Evolutionary conservation across 2,888 invertebrate genomes (phyloP).

Genomic region (Torymus aiolomorphi): DNA sequence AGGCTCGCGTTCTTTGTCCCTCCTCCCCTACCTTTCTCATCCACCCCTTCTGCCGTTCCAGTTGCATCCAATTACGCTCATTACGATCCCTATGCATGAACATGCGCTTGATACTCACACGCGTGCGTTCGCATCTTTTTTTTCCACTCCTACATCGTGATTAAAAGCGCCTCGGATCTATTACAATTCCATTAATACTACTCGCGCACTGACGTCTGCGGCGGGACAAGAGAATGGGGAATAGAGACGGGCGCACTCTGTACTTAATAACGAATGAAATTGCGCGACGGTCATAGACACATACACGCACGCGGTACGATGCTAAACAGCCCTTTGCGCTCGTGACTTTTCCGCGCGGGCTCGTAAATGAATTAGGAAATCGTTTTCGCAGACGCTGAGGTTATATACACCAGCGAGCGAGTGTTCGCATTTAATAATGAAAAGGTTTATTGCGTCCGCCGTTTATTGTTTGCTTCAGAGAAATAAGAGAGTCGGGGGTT

Average conservation of each 20-base stretch:
- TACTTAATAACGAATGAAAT: no score
- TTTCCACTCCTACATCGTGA: background rate
- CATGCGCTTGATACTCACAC: background rate
- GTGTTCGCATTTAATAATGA: background rate
- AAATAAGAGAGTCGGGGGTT: no score
- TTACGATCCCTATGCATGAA: conserved; percentile 47
- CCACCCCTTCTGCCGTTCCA: conserved; percentile 14
- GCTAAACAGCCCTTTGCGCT: no score
- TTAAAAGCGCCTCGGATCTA: conserved; percentile 44
- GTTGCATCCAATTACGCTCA: conserved; percentile 49
- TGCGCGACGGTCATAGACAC: no score
- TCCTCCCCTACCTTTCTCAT: conserved; percentile 20
- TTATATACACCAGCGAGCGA: no score
- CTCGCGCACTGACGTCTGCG: no score
- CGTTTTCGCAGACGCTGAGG: background rate
- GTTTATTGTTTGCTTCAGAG: no score
- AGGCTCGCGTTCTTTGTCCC: conserved; percentile 6
- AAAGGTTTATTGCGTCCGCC: background rate
- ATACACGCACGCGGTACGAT: no score
- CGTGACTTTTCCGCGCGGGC: no score
- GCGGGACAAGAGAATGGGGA: no score
- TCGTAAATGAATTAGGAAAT: conserved; percentile 25
- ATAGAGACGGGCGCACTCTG: no score
- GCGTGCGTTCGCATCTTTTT: background rate
- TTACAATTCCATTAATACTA: conserved; percentile 49